Conservation (phyloP, 2,113 vertebrate species). For the Camelus dromedarius region DNA sequence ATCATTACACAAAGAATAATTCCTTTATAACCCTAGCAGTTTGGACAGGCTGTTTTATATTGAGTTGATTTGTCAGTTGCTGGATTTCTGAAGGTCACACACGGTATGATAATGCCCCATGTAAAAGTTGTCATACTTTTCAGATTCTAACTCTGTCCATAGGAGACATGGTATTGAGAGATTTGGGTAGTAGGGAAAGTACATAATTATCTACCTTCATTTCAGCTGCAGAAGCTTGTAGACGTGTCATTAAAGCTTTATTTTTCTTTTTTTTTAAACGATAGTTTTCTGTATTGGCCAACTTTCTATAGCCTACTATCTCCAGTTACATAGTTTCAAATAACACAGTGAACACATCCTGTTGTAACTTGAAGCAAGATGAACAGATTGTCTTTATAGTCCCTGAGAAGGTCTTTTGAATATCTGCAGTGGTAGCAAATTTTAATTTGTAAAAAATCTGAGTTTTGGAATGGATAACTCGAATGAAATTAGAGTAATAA, state of each 20-base stretch:
- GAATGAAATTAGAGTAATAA: conserved; percentile 45
- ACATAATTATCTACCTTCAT: conserved; percentile 29
- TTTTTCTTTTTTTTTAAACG: background rate
- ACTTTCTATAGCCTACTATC: conserved; percentile 43
- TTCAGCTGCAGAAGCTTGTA: conserved; percentile 37
- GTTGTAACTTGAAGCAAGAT: conserved; percentile 54
- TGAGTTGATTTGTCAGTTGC: conserved; percentile 26
- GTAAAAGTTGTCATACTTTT: conserved; percentile 54
- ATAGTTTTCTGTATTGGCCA: conserved; percentile 42
- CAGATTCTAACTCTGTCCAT: background rate
- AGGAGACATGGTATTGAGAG: conserved; percentile 26
- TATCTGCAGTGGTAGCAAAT: conserved; percentile 30
- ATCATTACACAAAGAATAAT: background rate
- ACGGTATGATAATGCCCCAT: background rate
- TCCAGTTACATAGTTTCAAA: conserved; percentile 66
- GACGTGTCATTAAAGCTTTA: background rate
- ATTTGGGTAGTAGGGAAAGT: background rate
- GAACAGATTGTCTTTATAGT: conserved; percentile 17
- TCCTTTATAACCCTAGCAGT: background rate
- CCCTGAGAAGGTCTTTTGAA: background rate
- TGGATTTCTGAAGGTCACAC: background rate
- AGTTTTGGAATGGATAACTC: conserved; percentile 40
- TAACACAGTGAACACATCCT: conserved; percentile 43
- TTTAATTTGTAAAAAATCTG: conserved; percentile 49
- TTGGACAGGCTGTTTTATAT: conserved; percentile 38